Evolutionary conservation across 64 coral and sea anemone species (phyloP).

Genomic region (Catalaphyllia jardinei): DNA sequence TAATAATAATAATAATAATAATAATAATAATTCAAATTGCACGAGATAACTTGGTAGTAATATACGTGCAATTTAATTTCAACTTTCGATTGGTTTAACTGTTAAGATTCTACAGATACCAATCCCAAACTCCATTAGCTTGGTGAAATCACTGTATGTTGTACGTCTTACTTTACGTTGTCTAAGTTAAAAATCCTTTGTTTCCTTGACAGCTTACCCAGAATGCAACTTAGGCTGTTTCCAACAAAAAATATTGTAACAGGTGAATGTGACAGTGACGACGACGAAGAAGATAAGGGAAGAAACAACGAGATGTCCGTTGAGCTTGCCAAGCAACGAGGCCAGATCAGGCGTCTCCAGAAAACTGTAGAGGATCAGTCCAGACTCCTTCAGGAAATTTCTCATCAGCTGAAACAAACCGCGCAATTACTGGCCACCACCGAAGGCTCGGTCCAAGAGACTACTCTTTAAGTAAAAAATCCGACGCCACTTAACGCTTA

Average conservation of each 20-base stretch:
- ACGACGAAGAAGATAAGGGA: neutral
- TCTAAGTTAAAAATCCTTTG: neutral
- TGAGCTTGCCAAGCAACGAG: conserved; percentile 10
- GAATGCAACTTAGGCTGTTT: neutral
- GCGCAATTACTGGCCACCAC: neutral
- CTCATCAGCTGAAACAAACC: conserved; percentile 10
- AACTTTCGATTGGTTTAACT: too few relatives aligned
- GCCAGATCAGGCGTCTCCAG: neutral
- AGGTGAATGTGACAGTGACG: neutral
- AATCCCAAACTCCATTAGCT: too few relatives aligned
- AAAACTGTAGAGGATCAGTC: conserved; percentile 24
- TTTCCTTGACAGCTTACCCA: neutral
- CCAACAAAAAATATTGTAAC: neutral
- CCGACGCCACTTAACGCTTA: neutral
- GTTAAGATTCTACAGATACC: too few relatives aligned
- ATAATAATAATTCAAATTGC: too few relatives aligned
- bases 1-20: too few relatives aligned
- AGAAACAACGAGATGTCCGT: neutral
- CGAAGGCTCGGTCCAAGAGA: neutral
- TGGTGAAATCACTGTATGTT: too few relatives aligned
- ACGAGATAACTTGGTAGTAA: too few relatives aligned
- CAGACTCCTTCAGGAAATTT: conserved; percentile 26
- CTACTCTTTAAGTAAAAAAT: neutral
- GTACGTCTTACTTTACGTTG: too few relatives aligned
- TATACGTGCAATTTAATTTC: too few relatives aligned